Conservation (phyloP, 2,113 vertebrate genomes). For the Microtus montanus region DNA sequence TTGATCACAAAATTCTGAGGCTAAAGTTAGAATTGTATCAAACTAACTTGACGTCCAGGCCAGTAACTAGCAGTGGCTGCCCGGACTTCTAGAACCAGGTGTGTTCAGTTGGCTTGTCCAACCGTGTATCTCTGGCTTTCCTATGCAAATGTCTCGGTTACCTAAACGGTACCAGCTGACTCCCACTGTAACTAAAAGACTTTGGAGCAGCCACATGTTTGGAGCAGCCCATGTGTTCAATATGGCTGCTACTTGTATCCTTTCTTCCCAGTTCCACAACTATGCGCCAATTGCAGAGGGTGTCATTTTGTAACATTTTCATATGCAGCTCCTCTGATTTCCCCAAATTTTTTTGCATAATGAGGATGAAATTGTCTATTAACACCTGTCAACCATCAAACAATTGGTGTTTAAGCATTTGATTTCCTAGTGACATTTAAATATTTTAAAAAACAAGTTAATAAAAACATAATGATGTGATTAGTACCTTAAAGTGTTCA, state of each 20-base stretch:
- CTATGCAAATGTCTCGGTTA: neutral
- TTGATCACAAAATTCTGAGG: constrained; percentile 32
- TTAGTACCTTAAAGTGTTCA: neutral
- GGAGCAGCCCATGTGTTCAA: neutral
- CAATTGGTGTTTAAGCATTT: neutral
- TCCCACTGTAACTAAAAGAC: neutral
- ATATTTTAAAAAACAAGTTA: neutral
- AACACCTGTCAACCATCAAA: neutral
- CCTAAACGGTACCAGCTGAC: neutral
- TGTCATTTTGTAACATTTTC: constrained; percentile 4
- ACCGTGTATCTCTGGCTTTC: neutral
- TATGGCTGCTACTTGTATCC: neutral
- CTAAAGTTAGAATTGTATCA: neutral
- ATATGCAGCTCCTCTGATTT: neutral
- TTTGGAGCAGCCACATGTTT: neutral
- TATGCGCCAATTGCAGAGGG: neutral
- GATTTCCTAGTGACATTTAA: constrained; percentile 38
- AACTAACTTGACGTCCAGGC: neutral
- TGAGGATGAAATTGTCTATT: neutral
- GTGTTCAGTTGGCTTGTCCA: neutral
- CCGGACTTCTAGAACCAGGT: neutral
- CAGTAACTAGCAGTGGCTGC: neutral
- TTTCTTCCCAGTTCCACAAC: neutral
- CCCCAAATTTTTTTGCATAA: neutral
- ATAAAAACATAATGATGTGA: neutral